These are phyloP conservation scores for Plecturocebus donacophilus DNA, from an alignment of 2,113 vertebrate genomes.

Conservation along the genomic window DNA sequence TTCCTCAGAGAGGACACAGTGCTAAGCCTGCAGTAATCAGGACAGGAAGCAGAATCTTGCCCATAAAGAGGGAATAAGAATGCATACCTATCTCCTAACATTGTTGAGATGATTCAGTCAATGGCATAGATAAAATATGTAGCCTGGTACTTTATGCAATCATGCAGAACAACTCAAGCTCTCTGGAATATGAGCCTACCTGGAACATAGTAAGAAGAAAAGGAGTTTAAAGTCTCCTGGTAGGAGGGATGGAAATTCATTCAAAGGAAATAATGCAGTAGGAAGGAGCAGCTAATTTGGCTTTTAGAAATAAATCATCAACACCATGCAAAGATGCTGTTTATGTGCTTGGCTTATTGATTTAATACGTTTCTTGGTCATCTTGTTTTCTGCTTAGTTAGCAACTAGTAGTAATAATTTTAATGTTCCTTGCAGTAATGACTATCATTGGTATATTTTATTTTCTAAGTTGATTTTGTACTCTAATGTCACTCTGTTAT, in stretches of 20 bases:
- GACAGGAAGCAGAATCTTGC: neutral
- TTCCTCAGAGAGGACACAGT: neutral
- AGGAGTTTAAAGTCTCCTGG: neutral
- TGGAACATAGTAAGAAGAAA: neutral
- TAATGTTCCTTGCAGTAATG: neutral
- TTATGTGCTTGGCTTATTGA: neutral
- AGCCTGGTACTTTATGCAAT: neutral
- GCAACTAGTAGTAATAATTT: neutral
- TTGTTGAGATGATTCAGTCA: neutral
- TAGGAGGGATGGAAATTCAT: neutral
- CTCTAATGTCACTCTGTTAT: neutral
- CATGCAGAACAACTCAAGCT: neutral
- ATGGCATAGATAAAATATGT: neutral
- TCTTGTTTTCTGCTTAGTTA: neutral
- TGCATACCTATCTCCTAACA: neutral
- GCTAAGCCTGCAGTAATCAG: neutral
- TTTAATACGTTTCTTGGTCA: neutral
- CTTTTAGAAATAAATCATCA: conserved; percentile 26
- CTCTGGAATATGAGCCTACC: neutral
- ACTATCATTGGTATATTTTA: neutral
- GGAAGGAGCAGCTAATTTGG: neutral
- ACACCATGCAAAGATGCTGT: neutral
- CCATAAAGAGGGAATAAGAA: neutral
- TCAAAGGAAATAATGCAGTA: neutral
- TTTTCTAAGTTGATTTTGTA: neutral